These are phyloP conservation scores for Tetramorium simillimum DNA, from an alignment of 1,140 invertebrate species.

Conservation along the genomic window DNA sequence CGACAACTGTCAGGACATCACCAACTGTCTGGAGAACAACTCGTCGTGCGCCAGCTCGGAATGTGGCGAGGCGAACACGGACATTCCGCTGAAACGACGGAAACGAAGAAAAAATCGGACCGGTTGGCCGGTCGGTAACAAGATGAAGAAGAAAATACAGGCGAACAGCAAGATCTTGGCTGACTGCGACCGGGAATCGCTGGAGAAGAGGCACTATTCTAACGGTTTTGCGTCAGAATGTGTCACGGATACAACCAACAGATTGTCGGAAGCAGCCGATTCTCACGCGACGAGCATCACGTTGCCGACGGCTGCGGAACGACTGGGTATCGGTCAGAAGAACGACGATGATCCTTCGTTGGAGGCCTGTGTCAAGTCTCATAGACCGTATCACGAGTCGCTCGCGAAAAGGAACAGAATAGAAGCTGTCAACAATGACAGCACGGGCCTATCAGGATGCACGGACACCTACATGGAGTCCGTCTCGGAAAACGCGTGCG, in stretches of 20 bases:
- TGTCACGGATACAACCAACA: background rate
- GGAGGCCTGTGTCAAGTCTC: slow-evolving; percentile 33
- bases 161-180: slow-evolving; percentile 44
- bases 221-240: background rate
- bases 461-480: background rate
- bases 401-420: slow-evolving; percentile 28
- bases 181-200: slow-evolving; percentile 54
- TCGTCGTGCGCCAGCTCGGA: slow-evolving; percentile 83
- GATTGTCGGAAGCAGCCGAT: background rate
- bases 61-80: slow-evolving; percentile 78
- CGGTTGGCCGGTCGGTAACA: slow-evolving; percentile 87
- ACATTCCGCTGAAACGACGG: slow-evolving; percentile 79
- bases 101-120: slow-evolving; percentile 87
- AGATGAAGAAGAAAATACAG: slow-evolving; percentile 80
- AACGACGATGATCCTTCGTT: background rate
- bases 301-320: background rate
- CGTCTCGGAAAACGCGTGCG: slow-evolving; percentile 24
- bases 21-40: slow-evolving; percentile 78
- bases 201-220: slow-evolving; percentile 44
- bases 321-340: background rate
- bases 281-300: background rate
- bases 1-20: slow-evolving; percentile 80
- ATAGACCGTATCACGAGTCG: slow-evolving; percentile 55
- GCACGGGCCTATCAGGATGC: slow-evolving; percentile 17
- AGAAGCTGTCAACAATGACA: slow-evolving; percentile 17